These are phyloP conservation scores for Copsychus sechellarum DNA, from an alignment of 2,113 vertebrate genomes.

Conservation along the genomic window DNA sequence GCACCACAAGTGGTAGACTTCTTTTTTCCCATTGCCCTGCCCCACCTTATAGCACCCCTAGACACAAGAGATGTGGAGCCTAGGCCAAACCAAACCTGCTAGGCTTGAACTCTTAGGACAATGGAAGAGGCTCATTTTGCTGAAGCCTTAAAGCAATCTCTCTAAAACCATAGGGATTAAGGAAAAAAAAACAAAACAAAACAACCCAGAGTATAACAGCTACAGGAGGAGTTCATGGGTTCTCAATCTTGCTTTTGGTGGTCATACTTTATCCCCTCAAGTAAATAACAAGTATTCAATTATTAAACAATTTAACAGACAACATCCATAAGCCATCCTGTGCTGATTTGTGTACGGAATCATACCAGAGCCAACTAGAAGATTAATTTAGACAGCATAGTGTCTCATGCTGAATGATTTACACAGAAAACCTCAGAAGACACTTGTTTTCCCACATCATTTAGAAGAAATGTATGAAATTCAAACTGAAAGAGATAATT, in stretches of 20 bases:
- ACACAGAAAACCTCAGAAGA: background rate
- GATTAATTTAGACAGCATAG: background rate
- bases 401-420: background rate
- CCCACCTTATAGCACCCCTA: background rate
- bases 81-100: background rate
- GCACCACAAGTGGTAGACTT: background rate
- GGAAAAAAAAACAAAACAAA: background rate
- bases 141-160: fast-evolving
- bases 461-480: background rate
- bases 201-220: background rate
- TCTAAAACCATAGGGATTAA: background rate
- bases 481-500: background rate
- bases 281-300: background rate
- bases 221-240: background rate
- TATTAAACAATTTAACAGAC: background rate
- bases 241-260: background rate
- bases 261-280: background rate
- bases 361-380: background rate
- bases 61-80: background rate
- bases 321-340: background rate
- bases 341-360: background rate
- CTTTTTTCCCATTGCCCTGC: background rate
- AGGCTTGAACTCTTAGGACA: background rate
- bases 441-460: background rate
- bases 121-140: background rate